A percentile compares a stretch with the other conserved stretches of the same genome.
Evolutionary conservation across 37 sponge, comb jelly and placozoan genomes (phyloP).

Genomic region (Agelas oroides): DNA sequence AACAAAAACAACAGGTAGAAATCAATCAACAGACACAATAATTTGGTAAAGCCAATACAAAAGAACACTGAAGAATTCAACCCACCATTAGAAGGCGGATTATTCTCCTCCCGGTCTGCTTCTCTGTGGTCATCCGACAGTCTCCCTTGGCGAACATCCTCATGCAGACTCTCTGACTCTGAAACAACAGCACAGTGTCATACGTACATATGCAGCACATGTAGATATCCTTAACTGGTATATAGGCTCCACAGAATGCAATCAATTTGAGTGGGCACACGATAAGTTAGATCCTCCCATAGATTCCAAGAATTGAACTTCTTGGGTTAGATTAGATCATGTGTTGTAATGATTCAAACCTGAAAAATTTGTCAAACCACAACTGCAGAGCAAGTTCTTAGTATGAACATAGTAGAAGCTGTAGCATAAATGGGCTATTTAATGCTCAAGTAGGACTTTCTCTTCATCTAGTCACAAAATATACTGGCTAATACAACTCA

Average conservation of each 20-base stretch:
- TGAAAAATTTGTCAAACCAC: no score
- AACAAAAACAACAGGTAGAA: background rate
- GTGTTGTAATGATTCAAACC: no score
- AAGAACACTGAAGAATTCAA: background rate
- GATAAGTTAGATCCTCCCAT: no score
- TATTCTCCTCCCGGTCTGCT: constrained; percentile 8
- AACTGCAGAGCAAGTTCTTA: no score
- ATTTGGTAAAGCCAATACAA: background rate
- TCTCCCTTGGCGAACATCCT: constrained; percentile 41
- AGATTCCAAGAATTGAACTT: no score
- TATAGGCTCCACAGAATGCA: background rate
- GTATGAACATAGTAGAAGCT: no score
- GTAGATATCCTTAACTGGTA: background rate
- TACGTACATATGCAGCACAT: background rate
- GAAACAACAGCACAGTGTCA: background rate
- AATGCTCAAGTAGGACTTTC: no score
- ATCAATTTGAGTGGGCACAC: no score
- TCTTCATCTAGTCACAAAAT: no score
- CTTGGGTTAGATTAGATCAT: no score
- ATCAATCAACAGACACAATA: background rate
- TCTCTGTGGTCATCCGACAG: constrained; percentile 20
- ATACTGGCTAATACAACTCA: no score
- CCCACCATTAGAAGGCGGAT: constrained; percentile 55
- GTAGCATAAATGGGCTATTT: no score
- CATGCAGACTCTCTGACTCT: constrained; percentile 74